Evolutionary conservation across 2,888 invertebrate species (phyloP), one percentile per base, ranked within the genome.

Genomic region (Gymnocheta viridis): DNA sequence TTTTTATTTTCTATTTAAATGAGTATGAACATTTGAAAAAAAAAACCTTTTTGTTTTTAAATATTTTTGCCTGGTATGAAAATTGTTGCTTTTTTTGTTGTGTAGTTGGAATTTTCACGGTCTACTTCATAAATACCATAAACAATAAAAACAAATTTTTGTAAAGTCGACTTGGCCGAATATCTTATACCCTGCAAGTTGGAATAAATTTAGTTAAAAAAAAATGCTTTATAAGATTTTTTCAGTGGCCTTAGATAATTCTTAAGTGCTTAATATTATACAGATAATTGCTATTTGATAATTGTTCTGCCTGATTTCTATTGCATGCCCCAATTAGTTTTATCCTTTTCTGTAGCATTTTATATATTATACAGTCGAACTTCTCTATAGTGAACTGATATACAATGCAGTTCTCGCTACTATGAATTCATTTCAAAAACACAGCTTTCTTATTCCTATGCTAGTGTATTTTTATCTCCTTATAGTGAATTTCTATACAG

Each of bases 1-100:
- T n/a, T 47, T 47, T 58, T 67, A 56, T 47, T 47, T 67, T 56
- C 22, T 24, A 32, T 76, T 47, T 17, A 38, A 66, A 56, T 32
- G 12, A 2, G n/a, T 76, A 19, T n/a, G n/a, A n/a, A n/a, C n/a
- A n/a, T n/a, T n/a, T n/a, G 22, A 9, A 29, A 29, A 74, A 22
- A n/a, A n/a, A n/a, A n/a, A n/a, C n/a, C n/a, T n/a, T n/a, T n/a
- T n/a, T n/a, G 32, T 1, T 54, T 9, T 54, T 19, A 35, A 38
- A 49, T 38, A 24, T 7, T 73, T 73, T 35, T 14, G 17, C 6
- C 19, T 10, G 51, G 6, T 44, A 27, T 19, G 19, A 38, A 44
- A 56, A 70, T 29, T 72, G 29, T 29, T 58, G 44, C 44, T 17
- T 32, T 29, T 27, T 29, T 29, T 38, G 27, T 38, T 29, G 38